Conservation (phyloP, 2,113 vertebrate species). For the Bos javanicus region DNA sequence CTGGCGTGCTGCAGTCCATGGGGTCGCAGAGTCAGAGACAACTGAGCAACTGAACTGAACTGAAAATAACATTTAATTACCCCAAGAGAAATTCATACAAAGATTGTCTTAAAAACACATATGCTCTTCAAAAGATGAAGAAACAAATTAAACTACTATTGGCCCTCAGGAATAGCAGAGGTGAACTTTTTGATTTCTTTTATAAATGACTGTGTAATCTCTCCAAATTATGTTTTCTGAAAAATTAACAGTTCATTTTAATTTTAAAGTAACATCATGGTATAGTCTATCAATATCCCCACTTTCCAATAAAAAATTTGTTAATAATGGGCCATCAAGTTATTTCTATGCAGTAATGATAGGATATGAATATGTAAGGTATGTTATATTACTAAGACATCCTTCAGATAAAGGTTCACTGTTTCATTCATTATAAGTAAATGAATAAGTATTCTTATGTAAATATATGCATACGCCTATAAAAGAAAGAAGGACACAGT, state of each 20-base stretch:
- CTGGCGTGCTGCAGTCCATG: background rate
- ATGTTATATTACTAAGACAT: background rate
- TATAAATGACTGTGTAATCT: background rate
- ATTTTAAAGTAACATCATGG: background rate
- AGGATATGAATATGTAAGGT: background rate
- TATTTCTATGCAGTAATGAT: background rate
- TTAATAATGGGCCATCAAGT: background rate
- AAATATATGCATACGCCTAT: background rate
- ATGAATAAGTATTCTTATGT: background rate
- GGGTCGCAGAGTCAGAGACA: background rate
- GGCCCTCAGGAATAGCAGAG: background rate
- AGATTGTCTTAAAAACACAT: background rate
- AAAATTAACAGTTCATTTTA: background rate
- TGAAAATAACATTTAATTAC: background rate
- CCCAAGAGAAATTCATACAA: background rate
- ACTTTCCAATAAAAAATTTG: background rate
- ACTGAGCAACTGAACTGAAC: background rate
- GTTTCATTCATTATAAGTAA: background rate
- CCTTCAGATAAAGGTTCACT: background rate
- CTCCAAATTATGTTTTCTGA: conserved; percentile 10
- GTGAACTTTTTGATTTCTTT: background rate
- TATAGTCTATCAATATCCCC: background rate
- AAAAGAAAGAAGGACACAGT: background rate
- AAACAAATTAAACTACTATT: conserved; percentile 1
- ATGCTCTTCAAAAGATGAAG: background rate